Percentiles rank a stretch among this genome's conserved stretches.
Evolutionary conservation across 2,888 invertebrate genomes (phyloP).

Genomic region (Falcaria lacertinaria): DNA sequence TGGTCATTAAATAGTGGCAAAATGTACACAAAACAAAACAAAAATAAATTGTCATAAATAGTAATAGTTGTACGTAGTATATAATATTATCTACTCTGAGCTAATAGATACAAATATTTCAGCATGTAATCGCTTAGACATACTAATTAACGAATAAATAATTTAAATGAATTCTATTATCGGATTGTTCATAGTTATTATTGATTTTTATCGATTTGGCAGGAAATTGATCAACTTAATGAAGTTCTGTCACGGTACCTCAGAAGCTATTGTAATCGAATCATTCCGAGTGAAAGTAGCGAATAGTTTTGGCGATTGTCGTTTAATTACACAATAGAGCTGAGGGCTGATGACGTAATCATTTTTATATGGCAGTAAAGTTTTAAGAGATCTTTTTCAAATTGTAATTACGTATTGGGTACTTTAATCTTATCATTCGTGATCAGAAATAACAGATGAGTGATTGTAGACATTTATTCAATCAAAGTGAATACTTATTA

Average conservation of each 20-base stretch:
- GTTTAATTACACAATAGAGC: slow-evolving; percentile 33
- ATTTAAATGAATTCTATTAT: neutral
- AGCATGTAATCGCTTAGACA: neutral
- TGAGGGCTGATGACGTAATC: slow-evolving; percentile 29
- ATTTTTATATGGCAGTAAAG: neutral
- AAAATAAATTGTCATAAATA: neutral
- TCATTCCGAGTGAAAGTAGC: slow-evolving; percentile 31
- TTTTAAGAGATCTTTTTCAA: neutral
- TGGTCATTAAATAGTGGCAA: too few relatives aligned
- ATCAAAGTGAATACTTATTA: too few relatives aligned
- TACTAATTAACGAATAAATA: neutral
- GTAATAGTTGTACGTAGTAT: too few relatives aligned
- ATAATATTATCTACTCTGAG: too few relatives aligned
- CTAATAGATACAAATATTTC: neutral
- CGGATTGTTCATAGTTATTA: slow-evolving; percentile 1
- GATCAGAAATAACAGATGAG: too few relatives aligned
- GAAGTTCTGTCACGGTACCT: slow-evolving; percentile 3
- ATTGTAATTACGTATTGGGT: too few relatives aligned
- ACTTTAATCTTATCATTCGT: too few relatives aligned
- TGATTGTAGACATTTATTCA: too few relatives aligned
- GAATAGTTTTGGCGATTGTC: slow-evolving; percentile 24
- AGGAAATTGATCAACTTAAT: neutral
- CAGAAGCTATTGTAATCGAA: neutral
- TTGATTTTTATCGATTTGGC: neutral
- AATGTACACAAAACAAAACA: neutral